phyloP scores from a whole-genome alignment of 2,797 vertebrate species.

The Cyclopterus lumpus region DNA sequence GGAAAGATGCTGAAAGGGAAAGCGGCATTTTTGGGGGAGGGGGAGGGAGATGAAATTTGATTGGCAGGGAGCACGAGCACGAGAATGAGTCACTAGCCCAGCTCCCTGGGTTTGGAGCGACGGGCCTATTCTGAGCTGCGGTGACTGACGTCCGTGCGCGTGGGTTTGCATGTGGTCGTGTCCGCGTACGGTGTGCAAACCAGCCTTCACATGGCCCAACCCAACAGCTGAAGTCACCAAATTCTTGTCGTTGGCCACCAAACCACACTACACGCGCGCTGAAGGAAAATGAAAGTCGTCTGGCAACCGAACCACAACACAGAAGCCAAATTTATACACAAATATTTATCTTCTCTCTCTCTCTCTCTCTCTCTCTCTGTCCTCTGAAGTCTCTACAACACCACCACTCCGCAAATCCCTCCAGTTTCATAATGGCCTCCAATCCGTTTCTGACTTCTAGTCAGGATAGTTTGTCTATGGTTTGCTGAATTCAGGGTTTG shows the following conservation, averaged over 20 bases:
- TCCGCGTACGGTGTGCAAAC: not conserved
- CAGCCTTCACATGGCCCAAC: slow-evolving; percentile 39
- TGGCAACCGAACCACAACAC: slow-evolving; percentile 81
- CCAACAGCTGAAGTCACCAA: slow-evolving; percentile 72
- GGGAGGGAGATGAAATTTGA: slow-evolving; percentile 62
- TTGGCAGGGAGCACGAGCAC: slow-evolving; percentile 58
- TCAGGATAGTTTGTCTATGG: not conserved
- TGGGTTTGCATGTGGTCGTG: slow-evolving; percentile 1
- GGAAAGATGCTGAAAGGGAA: slow-evolving; percentile 74
- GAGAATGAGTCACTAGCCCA: slow-evolving; percentile 63
- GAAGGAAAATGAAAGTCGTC: slow-evolving; percentile 83
- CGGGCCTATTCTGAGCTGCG: slow-evolving; percentile 68
- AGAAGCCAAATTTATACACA: slow-evolving; percentile 71
- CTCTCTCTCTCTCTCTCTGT: too few relatives aligned
- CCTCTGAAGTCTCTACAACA: slow-evolving; percentile 35
- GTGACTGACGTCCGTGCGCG: slow-evolving; percentile 58
- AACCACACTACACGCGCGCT: slow-evolving; percentile 54
- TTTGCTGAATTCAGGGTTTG: not conserved
- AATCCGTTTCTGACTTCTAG: not conserved
- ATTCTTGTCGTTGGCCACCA: slow-evolving; percentile 46
- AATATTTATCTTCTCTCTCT: slow-evolving; percentile 53
- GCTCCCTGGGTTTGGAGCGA: slow-evolving; percentile 57
- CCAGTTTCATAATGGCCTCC: not conserved
- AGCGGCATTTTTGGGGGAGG: slow-evolving; percentile 57
- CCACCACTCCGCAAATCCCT: slow-evolving; percentile 26